Evolutionary conservation across 2,797 vertebrate species (phyloP).

Genomic region (Discoglossus pictus): DNA sequence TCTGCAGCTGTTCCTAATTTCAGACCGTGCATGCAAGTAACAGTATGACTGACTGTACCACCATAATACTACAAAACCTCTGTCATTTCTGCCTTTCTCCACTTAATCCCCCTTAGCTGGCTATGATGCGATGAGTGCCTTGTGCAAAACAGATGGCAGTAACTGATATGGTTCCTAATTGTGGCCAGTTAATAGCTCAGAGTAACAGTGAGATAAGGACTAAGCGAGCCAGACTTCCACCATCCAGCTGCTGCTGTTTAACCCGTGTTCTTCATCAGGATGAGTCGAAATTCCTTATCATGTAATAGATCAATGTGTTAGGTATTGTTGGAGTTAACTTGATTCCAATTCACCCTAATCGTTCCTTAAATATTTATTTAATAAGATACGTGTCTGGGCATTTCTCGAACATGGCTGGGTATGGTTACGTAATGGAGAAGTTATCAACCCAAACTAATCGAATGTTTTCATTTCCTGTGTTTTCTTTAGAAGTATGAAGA

Average conservation of each 20-base stretch:
- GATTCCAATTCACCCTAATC: no score
- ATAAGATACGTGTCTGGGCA: no score
- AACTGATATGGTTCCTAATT: constrained; percentile 66
- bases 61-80: constrained; percentile 46
- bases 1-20: constrained; percentile 62
- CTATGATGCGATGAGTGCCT: constrained; percentile 56
- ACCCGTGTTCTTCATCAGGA: constrained; percentile 60
- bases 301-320: background rate
- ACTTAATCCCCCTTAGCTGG: constrained; percentile 70
- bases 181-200: constrained; percentile 68
- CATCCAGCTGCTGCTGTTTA: constrained; percentile 68
- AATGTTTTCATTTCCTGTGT: no score
- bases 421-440: no score
- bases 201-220: constrained; percentile 70
- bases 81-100: constrained; percentile 63
- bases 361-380: no score
- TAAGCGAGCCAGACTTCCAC: constrained; percentile 58
- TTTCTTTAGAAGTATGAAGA: no score
- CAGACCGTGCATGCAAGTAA: constrained; percentile 43
- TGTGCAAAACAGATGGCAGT: constrained; percentile 75
- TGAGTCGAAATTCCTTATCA: background rate
- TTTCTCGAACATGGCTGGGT: no score
- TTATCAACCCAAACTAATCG: no score
- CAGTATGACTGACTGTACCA: constrained; percentile 35
- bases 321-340: background rate